Conservation (phyloP, 2,113 vertebrate genomes). For the Halcyon malimbica region DNA sequence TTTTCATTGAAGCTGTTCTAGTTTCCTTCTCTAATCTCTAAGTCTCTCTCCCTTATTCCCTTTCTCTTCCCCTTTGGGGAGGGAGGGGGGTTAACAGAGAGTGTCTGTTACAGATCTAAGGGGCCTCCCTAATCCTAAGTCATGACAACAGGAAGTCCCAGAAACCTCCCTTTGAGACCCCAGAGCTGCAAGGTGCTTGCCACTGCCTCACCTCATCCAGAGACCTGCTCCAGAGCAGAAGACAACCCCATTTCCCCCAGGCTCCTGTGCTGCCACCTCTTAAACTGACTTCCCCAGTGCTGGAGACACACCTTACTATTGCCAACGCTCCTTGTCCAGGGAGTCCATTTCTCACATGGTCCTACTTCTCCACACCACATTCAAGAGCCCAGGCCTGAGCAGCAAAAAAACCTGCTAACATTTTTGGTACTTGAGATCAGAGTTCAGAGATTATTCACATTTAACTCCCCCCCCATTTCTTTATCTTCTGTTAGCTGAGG, state of each 20-base stretch:
- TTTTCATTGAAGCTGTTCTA: no score
- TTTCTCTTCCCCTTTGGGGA: no score
- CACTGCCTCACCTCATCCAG: rapidly evolving
- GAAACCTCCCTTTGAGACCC: neutral
- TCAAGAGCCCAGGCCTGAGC: neutral
- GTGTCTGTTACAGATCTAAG: no score
- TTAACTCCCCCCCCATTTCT: neutral
- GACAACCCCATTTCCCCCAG: neutral
- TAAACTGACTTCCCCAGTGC: neutral
- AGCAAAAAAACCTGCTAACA: neutral
- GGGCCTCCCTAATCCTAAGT: no score
- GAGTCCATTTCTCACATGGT: neutral
- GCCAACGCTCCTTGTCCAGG: neutral
- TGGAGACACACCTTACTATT: neutral
- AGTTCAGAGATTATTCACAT: neutral
- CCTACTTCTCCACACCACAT: neutral
- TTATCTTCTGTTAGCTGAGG: neutral
- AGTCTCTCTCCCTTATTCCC: no score
- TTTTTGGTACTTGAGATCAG: neutral
- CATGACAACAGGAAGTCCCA: neutral
- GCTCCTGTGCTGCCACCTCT: neutral
- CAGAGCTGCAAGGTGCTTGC: neutral
- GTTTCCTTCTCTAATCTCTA: no score
- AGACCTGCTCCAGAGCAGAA: neutral
- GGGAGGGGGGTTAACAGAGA: no score